phyloP scores from a whole-genome alignment of 2,113 vertebrate genomes.

The Anseranas semipalmata region DNA sequence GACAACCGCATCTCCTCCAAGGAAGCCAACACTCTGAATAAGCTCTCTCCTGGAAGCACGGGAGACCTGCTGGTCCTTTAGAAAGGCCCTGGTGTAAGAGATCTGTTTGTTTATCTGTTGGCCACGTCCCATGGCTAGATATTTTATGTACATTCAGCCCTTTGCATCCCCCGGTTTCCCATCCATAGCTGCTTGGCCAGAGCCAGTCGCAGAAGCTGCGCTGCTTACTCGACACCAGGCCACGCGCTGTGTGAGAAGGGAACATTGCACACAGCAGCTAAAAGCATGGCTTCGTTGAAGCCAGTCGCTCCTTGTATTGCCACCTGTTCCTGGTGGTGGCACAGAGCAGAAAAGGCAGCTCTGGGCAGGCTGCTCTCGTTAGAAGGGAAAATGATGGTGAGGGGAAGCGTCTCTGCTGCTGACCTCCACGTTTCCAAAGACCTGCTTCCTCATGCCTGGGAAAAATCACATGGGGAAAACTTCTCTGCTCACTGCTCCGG shows the following conservation, averaged over 20 bases:
- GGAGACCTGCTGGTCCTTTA: conserved; percentile 54
- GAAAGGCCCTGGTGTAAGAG: conserved; percentile 37
- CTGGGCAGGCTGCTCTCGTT: background rate
- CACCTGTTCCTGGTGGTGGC: background rate
- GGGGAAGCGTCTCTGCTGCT: background rate
- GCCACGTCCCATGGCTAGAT: background rate
- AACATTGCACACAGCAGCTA: background rate
- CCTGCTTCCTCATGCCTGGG: accelerated
- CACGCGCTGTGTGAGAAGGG: background rate
- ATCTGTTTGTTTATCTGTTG: background rate
- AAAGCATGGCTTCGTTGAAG: background rate
- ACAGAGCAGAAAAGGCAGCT: background rate
- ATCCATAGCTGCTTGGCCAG: background rate
- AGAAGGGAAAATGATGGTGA: accelerated
- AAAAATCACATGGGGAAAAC: background rate
- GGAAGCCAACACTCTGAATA: conserved; percentile 52
- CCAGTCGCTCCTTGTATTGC: background rate
- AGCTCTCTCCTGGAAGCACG: conserved; percentile 33
- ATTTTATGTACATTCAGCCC: background rate
- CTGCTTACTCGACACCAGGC: background rate
- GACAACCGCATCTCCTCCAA: conserved; percentile 54
- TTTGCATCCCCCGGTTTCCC: background rate
- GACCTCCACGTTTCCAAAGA: background rate
- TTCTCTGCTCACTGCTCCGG: background rate
- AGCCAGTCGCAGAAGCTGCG: background rate